Percentiles rank a stretch among this genome's conserved stretches.
phyloP scores from a whole-genome alignment of 2,888 invertebrate species.

The Scelioninae gen. 1 region DNA sequence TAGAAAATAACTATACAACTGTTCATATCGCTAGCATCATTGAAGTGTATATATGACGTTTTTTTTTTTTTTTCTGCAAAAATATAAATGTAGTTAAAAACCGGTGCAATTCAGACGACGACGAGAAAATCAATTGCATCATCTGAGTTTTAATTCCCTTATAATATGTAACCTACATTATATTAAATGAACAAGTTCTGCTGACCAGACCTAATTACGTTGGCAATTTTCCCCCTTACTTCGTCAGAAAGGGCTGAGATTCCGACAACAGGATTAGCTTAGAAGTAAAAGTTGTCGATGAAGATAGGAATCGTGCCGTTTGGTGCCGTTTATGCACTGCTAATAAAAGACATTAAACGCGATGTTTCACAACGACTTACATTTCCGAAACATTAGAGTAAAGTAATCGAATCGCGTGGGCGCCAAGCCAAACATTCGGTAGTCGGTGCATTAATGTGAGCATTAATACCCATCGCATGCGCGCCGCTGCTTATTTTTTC shows the following conservation, averaged over 20 bases:
- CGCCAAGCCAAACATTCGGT: slow-evolving; percentile 70
- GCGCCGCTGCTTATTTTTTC: slow-evolving; percentile 55
- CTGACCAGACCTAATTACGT: slow-evolving; percentile 50
- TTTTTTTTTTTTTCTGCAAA: slow-evolving; percentile 15
- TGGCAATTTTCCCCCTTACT: slow-evolving; percentile 5
- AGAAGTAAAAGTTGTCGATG: slow-evolving; percentile 58
- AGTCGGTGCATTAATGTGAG: slow-evolving; percentile 68
- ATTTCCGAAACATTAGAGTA: slow-evolving; percentile 64
- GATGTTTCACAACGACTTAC: slow-evolving; percentile 68
- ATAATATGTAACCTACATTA: slow-evolving; percentile 55
- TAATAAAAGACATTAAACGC: slow-evolving; percentile 68
- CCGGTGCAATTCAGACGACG: slow-evolving; percentile 47
- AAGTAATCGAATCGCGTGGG: slow-evolving; percentile 68
- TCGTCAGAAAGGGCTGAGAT: slow-evolving; percentile 24
- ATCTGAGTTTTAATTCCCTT: slow-evolving; percentile 36
- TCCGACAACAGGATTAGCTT: slow-evolving; percentile 36
- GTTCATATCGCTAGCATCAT: slow-evolving; percentile 27
- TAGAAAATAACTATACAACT: slow-evolving; percentile 40
- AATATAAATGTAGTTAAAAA: slow-evolving; percentile 34
- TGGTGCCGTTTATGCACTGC: slow-evolving; percentile 50
- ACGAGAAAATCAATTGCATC: slow-evolving; percentile 63
- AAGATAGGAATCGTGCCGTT: slow-evolving; percentile 53
- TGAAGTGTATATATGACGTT: neutral
- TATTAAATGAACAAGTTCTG: slow-evolving; percentile 43
- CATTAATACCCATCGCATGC: slow-evolving; percentile 67